Conservation (phyloP, 2,888 invertebrate species). For the Andrena marginata region DNA sequence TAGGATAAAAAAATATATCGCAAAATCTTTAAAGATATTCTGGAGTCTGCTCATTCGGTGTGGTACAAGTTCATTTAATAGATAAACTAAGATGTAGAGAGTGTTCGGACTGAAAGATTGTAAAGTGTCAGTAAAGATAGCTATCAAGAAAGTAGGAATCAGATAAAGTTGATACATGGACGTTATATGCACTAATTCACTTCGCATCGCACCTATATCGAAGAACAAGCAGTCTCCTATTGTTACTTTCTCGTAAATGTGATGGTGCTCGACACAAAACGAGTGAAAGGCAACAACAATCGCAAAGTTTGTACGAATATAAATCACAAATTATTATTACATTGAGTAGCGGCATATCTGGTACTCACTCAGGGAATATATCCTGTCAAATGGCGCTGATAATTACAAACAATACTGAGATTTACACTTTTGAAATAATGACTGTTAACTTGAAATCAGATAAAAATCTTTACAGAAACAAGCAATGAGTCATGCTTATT, state of each 20-base stretch:
- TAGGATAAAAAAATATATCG: conserved; percentile 71
- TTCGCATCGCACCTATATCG: conserved; percentile 50
- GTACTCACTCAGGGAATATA: conserved; percentile 85
- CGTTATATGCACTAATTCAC: conserved; percentile 8
- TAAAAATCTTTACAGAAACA: conserved; percentile 77
- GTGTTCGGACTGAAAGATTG: conserved; percentile 12
- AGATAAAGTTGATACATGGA: conserved; percentile 19
- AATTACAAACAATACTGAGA: conserved; percentile 85
- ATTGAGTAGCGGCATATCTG: conserved; percentile 84
- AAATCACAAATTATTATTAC: conserved; percentile 80
- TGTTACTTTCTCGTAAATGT: conserved; percentile 66
- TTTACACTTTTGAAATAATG: conserved; percentile 84
- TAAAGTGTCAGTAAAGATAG: conserved; percentile 8
- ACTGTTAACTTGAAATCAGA: conserved; percentile 81
- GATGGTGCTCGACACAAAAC: conserved; percentile 82
- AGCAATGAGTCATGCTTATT: conserved; percentile 80
- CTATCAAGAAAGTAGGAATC: conserved; percentile 17
- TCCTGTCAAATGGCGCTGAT: conserved; percentile 85
- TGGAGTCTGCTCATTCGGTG: conserved; percentile 75
- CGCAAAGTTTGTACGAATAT: conserved; percentile 76
- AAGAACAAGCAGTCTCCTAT: conserved; percentile 74
- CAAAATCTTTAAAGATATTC: conserved; percentile 58
- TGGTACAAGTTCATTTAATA: conserved; percentile 33
- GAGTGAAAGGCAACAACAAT: conserved; percentile 79
- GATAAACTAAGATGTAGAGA: conserved; percentile 15